These are phyloP conservation scores for Bradynema listronoti DNA, from an alignment of 1,140 invertebrate species.

Conservation along the genomic window DNA sequence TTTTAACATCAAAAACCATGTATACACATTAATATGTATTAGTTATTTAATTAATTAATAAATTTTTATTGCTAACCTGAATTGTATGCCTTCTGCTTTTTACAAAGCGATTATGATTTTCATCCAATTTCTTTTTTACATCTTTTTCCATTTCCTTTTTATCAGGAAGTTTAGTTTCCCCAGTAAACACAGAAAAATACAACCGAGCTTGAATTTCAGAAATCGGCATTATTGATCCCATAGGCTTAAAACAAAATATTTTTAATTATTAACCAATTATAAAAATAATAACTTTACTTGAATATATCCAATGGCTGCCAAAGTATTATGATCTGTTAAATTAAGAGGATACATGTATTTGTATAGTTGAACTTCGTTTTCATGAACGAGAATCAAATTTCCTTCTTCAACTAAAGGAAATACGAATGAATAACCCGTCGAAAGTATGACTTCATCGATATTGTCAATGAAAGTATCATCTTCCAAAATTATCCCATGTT, in stretches of 20 bases:
- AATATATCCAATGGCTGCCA: slow-evolving; percentile 62
- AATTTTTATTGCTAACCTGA: too few species aligned
- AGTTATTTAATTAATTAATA: too few species aligned
- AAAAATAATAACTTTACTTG: slow-evolving; percentile 45
- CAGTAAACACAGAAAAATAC: slow-evolving; percentile 33
- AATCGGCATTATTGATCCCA: slow-evolving; percentile 61
- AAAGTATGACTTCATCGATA: slow-evolving; percentile 40
- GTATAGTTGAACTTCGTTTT: slow-evolving; percentile 60
- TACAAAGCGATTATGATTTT: slow-evolving; percentile 25
- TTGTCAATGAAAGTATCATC: slow-evolving; percentile 50
- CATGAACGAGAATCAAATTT: slow-evolving; percentile 29
- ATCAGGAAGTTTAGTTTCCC: slow-evolving; percentile 25
- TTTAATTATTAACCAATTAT: slow-evolving; percentile 12
- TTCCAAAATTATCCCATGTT: slow-evolving; percentile 58
- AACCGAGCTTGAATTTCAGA: slow-evolving; percentile 61
- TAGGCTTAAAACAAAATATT: slow-evolving; percentile 40
- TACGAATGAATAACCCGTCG: slow-evolving; percentile 58
- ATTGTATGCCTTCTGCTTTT: slow-evolving; percentile 25
- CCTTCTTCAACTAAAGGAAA: slow-evolving; percentile 46
- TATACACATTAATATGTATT: too few species aligned
- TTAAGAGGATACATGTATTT: slow-evolving; percentile 60
- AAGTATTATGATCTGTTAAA: slow-evolving; percentile 54
- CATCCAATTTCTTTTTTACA: slow-evolving; percentile 1
- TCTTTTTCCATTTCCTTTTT: slow-evolving; percentile 15
- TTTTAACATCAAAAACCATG: too few species aligned